Evolutionary conservation across 2,113 vertebrate genomes (phyloP).

Genomic region (Salvelinus fontinalis): DNA sequence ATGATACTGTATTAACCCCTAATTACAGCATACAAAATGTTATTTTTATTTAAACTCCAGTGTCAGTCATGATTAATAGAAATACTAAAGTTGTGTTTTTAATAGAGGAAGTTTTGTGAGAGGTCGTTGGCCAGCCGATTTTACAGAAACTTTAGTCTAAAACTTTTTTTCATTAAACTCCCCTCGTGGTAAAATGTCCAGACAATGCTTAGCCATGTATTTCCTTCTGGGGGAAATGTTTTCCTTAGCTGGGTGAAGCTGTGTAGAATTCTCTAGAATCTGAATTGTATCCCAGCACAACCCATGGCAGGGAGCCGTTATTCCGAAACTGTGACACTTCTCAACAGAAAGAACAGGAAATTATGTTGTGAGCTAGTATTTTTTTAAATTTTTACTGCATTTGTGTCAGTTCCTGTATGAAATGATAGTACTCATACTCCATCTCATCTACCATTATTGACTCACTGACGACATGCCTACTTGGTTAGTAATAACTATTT

Average conservation of each 20-base stretch:
- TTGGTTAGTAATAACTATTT: neutral
- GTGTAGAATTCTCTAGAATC: neutral
- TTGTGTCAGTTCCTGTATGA: neutral
- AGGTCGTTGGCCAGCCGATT: conserved; percentile 42
- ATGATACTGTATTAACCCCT: no score
- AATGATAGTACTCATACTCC: neutral
- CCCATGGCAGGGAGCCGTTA: neutral
- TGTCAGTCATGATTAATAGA: neutral
- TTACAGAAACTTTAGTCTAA: conserved; percentile 18
- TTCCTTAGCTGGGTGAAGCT: conserved; percentile 34
- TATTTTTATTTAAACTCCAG: neutral
- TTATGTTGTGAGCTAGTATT: neutral
- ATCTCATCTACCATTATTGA: neutral
- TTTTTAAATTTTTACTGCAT: neutral
- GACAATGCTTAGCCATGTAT: conserved; percentile 19
- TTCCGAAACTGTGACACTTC: neutral
- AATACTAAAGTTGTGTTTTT: neutral
- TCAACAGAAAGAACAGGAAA: neutral
- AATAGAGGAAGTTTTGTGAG: conserved; percentile 15
- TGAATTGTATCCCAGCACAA: neutral
- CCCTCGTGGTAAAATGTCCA: conserved; percentile 1
- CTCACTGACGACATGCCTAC: neutral
- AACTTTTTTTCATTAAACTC: neutral
- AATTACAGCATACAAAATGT: no score
- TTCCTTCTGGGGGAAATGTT: conserved; percentile 33